Evolutionary conservation across 2,888 invertebrate species (phyloP).

Genomic region (Orthonychiurus folsomi): DNA sequence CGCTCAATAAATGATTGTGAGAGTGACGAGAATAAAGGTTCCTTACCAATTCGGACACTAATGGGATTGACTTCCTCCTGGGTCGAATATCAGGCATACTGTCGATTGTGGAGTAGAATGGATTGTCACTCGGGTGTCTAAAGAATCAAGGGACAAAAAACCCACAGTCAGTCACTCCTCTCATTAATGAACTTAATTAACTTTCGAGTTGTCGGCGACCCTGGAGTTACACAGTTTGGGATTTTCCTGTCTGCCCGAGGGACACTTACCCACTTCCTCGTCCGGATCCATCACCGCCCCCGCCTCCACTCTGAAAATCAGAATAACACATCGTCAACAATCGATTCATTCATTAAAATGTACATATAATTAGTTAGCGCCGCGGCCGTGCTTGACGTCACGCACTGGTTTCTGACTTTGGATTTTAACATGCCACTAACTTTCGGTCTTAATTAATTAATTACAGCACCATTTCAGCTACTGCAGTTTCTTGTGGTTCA

Average conservation of each 20-base stretch:
- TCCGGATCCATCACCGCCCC: conserved; percentile 67
- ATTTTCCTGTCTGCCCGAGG: no score
- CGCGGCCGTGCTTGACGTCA: background rate
- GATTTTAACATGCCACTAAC: no score
- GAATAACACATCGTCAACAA: no score
- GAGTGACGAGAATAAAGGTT: no score
- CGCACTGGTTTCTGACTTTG: background rate
- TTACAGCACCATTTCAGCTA: no score
- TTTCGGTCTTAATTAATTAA: no score
- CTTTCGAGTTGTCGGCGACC: no score
- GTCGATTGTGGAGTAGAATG: conserved; percentile 99
- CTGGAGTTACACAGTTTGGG: no score
- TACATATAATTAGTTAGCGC: background rate
- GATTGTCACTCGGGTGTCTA: conserved; percentile 87
- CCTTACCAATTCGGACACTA: conserved; percentile 99
- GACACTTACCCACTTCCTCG: conserved; percentile 69
- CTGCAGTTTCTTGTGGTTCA: no score
- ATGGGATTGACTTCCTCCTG: conserved; percentile 89
- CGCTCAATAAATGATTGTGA: no score
- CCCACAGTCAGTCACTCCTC: no score
- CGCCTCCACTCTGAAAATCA: conserved; percentile 66
- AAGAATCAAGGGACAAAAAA: no score
- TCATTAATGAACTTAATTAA: background rate
- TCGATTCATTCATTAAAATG: background rate
- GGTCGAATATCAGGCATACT: conserved; percentile 99